Evolutionary conservation across 2,797 vertebrate species (phyloP), one percentile per base, ranked within the genome.

Genomic region (Amphiprion clarkii): DNA sequence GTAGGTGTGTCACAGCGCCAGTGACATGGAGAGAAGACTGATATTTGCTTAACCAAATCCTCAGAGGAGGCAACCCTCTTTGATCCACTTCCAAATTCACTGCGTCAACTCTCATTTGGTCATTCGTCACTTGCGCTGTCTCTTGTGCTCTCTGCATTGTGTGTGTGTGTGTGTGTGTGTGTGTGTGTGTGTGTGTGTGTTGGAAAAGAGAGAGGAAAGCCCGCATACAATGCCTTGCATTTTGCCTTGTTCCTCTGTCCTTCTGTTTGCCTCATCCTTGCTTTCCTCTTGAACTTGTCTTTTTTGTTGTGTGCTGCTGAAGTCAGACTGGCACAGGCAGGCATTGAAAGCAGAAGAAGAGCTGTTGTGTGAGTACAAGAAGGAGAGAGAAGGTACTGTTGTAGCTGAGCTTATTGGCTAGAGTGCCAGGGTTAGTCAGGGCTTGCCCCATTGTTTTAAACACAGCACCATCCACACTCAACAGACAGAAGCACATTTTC

Each of bases 1-100:
- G 82, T 67, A 90, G 90, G 86, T 89, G 87, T 87, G 85, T 83
- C 72, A 83, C 68, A 68, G 76, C 56, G 64, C 71, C 54, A 59
- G 63, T 54, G 75, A 76, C 44, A 5, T 63, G 19, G 33, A 81
- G 68, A 79, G 72, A 85, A 84, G 87, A 90, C 83, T 87, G 84
- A 86, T 92, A 91, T 94, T 92, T 91, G 88, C 89, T 91, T 89
- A 92, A 91, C 77, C 88, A 92, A 91, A 92, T 90, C 87, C 87
- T 88, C 64, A 6, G 81, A 74, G 82, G 80, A 83, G 80, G 67
- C 82, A 77, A 49, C 71, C 85, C 73, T 84, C 79, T 89, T 90
- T 93, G 75, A 93, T 93, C 88, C 82, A 87, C 88, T 92, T 88
- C 86, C 82, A 91, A 84, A 88, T 80, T 89, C 82, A 85, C 78